Percentiles rank a stretch among this genome's conserved stretches.
Evolutionary conservation across 2,113 vertebrate genomes (phyloP).

Genomic region (Notothenia rossii): DNA sequence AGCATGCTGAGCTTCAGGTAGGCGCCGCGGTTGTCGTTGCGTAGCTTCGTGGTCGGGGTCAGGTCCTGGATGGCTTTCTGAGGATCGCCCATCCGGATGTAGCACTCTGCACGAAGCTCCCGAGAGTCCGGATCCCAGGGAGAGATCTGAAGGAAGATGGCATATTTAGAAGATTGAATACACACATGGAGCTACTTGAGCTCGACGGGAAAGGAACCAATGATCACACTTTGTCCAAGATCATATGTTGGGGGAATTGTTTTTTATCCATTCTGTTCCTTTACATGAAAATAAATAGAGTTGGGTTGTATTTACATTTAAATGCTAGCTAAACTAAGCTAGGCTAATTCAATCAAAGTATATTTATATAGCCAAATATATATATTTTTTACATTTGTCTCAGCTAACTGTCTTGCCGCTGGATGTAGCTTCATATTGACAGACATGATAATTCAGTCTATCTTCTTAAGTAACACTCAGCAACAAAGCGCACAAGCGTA

Average conservation of each 20-base stretch:
- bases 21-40: conserved; percentile 87
- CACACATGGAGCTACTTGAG: neutral
- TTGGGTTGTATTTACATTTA: neutral
- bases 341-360: too few relatives aligned
- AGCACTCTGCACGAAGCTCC: conserved; percentile 87
- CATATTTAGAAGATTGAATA: neutral
- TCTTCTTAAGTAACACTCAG: too few relatives aligned
- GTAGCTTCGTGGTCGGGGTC: conserved; percentile 82
- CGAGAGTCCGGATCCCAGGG: conserved; percentile 87
- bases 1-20: conserved; percentile 87
- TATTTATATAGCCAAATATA: too few relatives aligned
- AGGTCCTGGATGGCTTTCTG: conserved; percentile 88
- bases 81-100: conserved; percentile 84
- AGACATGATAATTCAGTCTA: too few relatives aligned
- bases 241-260: neutral
- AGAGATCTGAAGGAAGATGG: conserved; percentile 75
- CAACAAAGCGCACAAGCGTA: too few relatives aligned
- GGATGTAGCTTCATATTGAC: too few relatives aligned
- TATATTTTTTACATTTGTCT: too few relatives aligned
- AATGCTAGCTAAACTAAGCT: neutral
- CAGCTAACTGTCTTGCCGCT: too few relatives aligned
- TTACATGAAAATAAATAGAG: too few relatives aligned
- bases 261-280: neutral
- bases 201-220: neutral
- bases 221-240: neutral